Percentiles rank a stretch among this genome's conserved stretches.
phyloP scores from a whole-genome alignment of 2,113 vertebrate species.

The Vanacampus margaritifer region DNA sequence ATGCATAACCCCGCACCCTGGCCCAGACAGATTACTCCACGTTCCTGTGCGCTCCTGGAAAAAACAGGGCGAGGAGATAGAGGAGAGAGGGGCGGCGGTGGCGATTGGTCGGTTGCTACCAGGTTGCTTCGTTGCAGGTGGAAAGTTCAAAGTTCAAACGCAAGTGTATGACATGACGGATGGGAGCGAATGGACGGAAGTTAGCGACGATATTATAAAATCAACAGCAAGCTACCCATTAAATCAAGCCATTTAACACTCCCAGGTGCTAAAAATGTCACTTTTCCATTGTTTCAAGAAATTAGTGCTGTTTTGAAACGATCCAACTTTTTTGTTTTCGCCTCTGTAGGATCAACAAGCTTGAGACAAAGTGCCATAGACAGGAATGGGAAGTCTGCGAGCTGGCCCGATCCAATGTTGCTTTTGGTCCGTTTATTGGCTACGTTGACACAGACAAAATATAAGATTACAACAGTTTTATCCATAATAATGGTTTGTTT shows the following conservation, averaged over 20 bases:
- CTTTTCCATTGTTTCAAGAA: not conserved
- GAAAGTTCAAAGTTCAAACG: constrained; percentile 10
- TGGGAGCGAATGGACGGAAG: not conserved
- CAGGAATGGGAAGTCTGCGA: constrained; percentile 4
- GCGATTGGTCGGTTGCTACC: constrained; percentile 8
- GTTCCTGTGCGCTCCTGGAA: constrained; percentile 52
- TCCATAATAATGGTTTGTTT: not conserved
- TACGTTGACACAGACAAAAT: not conserved
- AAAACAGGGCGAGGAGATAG: constrained; percentile 28
- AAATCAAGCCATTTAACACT: not conserved
- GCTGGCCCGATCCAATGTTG: not conserved
- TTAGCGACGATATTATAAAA: not conserved
- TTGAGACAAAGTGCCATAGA: not conserved
- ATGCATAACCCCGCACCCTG: constrained; percentile 45
- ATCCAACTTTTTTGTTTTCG: not conserved
- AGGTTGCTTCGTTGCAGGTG: not conserved
- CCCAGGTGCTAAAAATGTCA: constrained; percentile 8
- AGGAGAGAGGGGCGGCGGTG: constrained; percentile 37
- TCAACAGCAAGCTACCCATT: not conserved
- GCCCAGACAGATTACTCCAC: constrained; percentile 56
- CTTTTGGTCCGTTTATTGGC: not conserved
- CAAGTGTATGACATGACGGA: not conserved
- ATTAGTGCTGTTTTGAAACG: not conserved
- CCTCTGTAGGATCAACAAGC: not conserved
- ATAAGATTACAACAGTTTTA: not conserved